A percentile compares a stretch with the other conserved stretches of the same genome.
phyloP scores from a whole-genome alignment of 2,888 invertebrate genomes.

The Polymixis lichenea region DNA sequence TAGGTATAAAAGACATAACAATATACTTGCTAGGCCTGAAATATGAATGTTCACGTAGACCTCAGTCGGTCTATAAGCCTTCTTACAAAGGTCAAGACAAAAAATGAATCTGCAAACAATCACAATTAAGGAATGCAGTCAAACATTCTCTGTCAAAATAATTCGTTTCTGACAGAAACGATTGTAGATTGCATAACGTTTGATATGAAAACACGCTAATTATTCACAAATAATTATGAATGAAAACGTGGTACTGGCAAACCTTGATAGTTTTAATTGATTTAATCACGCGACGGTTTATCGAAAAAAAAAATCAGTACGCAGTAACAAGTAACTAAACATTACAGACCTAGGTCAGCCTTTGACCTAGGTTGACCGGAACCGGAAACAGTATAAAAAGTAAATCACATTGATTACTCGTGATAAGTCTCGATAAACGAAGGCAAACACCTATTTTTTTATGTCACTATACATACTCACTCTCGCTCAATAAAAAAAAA shows the following conservation, averaged over 20 bases:
- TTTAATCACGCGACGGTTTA: slow-evolving; percentile 30
- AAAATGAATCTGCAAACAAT: neutral
- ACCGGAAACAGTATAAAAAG: slow-evolving; percentile 60
- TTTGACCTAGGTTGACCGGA: slow-evolving; percentile 64
- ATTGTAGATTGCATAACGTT: slow-evolving; percentile 17
- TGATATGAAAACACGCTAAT: slow-evolving; percentile 13
- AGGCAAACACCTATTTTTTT: slow-evolving; percentile 64
- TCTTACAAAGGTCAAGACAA: neutral
- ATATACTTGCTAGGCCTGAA: neutral
- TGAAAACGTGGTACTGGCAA: slow-evolving; percentile 32
- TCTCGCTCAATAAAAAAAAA: slow-evolving; percentile 39
- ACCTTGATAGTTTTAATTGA: slow-evolving; percentile 43
- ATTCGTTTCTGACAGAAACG: neutral
- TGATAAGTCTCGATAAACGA: slow-evolving; percentile 51
- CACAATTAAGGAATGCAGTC: neutral
- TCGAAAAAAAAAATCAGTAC: slow-evolving; percentile 18
- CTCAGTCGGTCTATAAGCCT: neutral
- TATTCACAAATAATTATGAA: slow-evolving; percentile 46
- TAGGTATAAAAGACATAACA: neutral
- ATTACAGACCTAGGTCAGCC: slow-evolving; percentile 60
- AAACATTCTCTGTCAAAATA: neutral
- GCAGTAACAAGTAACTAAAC: slow-evolving; percentile 36
- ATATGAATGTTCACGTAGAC: neutral
- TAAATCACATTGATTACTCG: slow-evolving; percentile 66
- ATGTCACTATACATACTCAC: slow-evolving; percentile 53